Evolutionary conservation across 2,113 vertebrate genomes (phyloP).

Genomic region (Entelurus aequoreus): DNA sequence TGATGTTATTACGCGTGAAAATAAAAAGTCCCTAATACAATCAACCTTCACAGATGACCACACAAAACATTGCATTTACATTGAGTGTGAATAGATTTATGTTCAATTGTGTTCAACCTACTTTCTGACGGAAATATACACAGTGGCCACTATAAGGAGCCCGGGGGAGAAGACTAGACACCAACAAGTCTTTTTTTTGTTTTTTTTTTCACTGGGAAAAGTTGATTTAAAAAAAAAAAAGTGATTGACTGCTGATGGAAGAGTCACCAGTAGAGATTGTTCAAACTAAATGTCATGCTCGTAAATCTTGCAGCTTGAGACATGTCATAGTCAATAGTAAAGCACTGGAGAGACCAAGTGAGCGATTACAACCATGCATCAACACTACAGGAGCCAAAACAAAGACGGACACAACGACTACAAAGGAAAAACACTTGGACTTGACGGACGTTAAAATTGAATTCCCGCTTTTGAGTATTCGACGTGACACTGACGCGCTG

Average conservation of each 20-base stretch:
- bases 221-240: not conserved
- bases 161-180: not conserved
- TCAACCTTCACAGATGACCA: constrained; percentile 23
- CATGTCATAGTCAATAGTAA: not conserved
- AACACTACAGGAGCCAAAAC: constrained; percentile 1
- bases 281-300: not conserved
- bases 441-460: constrained; percentile 1
- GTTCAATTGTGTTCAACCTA: not conserved
- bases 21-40: constrained; percentile 20
- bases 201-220: not conserved
- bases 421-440: not conserved
- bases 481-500: constrained; percentile 15
- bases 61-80: constrained; percentile 28
- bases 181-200: not conserved
- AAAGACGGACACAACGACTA: not conserved
- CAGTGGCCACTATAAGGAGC: not conserved
- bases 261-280: not conserved
- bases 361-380: constrained; percentile 4
- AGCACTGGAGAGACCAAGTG: not conserved
- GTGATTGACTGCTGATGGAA: not conserved
- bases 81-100: constrained; percentile 6
- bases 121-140: not conserved
- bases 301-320: not conserved
- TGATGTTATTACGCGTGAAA: constrained; percentile 25
- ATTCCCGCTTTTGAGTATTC: constrained; percentile 16